Conservation (phyloP, 2,797 vertebrate species). For the Myiotriccus ornatus region DNA sequence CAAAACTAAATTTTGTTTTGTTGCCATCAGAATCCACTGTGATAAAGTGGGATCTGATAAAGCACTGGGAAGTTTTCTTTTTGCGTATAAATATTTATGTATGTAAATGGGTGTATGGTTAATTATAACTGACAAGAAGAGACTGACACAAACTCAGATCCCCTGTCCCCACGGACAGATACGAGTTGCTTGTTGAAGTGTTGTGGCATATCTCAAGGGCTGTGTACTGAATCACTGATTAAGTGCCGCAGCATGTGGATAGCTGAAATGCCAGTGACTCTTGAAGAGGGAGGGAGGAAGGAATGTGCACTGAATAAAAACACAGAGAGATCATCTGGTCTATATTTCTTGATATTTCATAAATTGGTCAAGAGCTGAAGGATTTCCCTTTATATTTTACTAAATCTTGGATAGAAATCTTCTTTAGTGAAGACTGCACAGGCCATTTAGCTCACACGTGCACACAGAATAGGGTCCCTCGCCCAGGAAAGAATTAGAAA, state of each 20-base stretch:
- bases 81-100: slow-evolving; percentile 78
- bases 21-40: slow-evolving; percentile 51
- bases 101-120: slow-evolving; percentile 70
- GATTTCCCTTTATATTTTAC: slow-evolving; percentile 20
- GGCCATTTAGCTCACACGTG: neutral
- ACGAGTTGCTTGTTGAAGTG: slow-evolving; percentile 71
- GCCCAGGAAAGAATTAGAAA: neutral
- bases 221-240: slow-evolving; percentile 77
- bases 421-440: neutral
- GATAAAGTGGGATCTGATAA: slow-evolving; percentile 58
- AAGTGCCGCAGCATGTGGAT: slow-evolving; percentile 75
- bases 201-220: slow-evolving; percentile 71
- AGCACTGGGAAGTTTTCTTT: slow-evolving; percentile 66
- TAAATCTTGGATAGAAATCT: neutral
- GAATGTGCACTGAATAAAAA: slow-evolving; percentile 51
- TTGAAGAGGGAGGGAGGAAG: slow-evolving; percentile 33
- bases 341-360: neutral
- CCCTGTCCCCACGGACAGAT: slow-evolving; percentile 70
- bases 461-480: neutral
- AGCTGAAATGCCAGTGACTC: slow-evolving; percentile 63
- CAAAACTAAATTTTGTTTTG: slow-evolving; percentile 58
- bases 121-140: slow-evolving; percentile 73
- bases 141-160: slow-evolving; percentile 75
- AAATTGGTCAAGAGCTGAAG: neutral
- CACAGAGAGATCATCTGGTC: neutral